These are phyloP conservation scores for Pseudopleuronectes americanus DNA, from an alignment of 2,797 vertebrate species.

Conservation along the genomic window DNA sequence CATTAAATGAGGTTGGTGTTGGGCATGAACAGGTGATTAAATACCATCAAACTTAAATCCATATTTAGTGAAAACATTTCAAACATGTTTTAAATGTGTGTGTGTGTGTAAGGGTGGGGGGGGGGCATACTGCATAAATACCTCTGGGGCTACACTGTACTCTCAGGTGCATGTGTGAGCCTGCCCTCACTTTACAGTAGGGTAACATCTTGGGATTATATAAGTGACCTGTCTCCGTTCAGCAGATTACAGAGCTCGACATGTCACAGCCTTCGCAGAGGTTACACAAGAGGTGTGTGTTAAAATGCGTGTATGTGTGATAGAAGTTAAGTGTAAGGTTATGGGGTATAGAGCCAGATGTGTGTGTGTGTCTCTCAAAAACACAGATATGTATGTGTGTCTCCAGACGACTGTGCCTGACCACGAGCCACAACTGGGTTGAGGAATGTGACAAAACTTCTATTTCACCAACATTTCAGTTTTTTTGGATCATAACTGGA, in stretches of 20 bases:
- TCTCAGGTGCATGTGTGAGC: constrained; percentile 17
- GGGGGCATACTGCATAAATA: neutral
- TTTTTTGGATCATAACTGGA: constrained; percentile 5
- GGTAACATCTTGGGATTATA: constrained; percentile 12
- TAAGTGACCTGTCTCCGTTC: constrained; percentile 25
- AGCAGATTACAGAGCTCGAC: constrained; percentile 21
- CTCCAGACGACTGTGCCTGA: constrained; percentile 42
- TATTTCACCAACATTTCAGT: neutral
- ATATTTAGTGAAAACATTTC: neutral
- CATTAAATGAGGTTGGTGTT: too few species aligned
- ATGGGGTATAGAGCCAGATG: neutral
- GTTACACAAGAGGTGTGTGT: constrained; percentile 3
- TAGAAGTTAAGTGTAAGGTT: neutral
- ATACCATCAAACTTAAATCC: too few species aligned
- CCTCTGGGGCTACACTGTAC: neutral
- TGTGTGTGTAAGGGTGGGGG: too few species aligned
- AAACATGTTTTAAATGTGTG: neutral
- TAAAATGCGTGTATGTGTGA: neutral
- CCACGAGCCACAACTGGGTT: constrained; percentile 15
- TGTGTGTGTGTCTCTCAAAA: constrained; percentile 17
- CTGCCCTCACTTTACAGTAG: neutral
- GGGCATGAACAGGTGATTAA: too few species aligned
- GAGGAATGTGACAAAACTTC: constrained; percentile 30
- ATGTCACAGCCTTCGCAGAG: constrained; percentile 35
- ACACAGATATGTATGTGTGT: constrained; percentile 41